phyloP scores from a whole-genome alignment of 2,797 vertebrate species.

The Presbytis comata region DNA sequence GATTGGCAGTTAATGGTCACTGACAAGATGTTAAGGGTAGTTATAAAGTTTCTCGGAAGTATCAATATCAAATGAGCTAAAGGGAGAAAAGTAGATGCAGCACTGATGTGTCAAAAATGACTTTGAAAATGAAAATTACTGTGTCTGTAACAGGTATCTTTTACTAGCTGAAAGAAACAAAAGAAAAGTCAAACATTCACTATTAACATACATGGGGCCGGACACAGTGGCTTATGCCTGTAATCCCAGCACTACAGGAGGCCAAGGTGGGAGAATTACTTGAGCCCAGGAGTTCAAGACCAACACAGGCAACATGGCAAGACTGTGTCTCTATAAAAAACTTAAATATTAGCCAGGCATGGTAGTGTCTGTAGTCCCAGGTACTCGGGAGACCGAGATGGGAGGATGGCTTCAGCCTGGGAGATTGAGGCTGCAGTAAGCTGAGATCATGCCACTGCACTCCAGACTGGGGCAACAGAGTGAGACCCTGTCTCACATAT shows the following conservation, averaged over 20 bases:
- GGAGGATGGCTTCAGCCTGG: neutral
- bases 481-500: neutral
- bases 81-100: neutral
- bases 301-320: neutral
- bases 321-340: neutral
- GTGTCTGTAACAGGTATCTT: neutral
- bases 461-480: neutral
- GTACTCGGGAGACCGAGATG: neutral
- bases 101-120: neutral
- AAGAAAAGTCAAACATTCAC: constrained; percentile 34
- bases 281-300: neutral
- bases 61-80: constrained; percentile 28
- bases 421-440: neutral
- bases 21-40: constrained; percentile 43
- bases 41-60: neutral
- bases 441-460: neutral
- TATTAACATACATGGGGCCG: neutral
- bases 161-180: constrained; percentile 21
- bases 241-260: neutral
- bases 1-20: neutral
- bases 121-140: constrained; percentile 24
- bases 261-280: neutral
- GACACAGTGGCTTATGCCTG: neutral
- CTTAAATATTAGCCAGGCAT: neutral
- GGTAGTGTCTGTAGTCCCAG: neutral